phyloP scores from a whole-genome alignment of 37 sponge, comb jelly and placozoan genomes.

The Aphrocallistes beatrix region DNA sequence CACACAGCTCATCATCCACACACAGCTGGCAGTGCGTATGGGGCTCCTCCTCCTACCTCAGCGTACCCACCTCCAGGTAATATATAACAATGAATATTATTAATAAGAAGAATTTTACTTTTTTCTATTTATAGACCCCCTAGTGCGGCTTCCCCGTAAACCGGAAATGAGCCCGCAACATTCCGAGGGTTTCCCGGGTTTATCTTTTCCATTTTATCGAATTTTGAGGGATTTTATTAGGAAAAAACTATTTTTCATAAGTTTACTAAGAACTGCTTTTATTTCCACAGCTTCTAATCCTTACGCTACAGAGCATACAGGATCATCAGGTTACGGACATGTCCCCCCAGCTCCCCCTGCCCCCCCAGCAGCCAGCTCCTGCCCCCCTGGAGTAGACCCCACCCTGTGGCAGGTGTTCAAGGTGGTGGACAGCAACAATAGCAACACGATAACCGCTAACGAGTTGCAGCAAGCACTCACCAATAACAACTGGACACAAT shows the following conservation, averaged over 20 bases:
- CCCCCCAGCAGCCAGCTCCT: constrained; percentile 15
- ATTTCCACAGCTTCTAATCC: neutral
- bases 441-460: constrained; percentile 53
- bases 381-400: constrained; percentile 61
- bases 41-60: neutral
- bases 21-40: neutral
- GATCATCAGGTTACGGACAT: neutral
- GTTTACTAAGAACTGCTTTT: neutral
- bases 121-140: too few relatives aligned
- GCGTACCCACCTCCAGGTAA: neutral
- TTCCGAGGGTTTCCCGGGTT: too few relatives aligned
- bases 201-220: too few relatives aligned
- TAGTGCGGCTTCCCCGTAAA: too few relatives aligned
- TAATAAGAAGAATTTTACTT: too few relatives aligned
- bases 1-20: neutral
- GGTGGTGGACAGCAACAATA: constrained; percentile 68
- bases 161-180: too few relatives aligned
- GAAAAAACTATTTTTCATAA: too few relatives aligned
- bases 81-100: too few relatives aligned
- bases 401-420: constrained; percentile 68
- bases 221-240: too few relatives aligned
- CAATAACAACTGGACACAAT: constrained; percentile 81
- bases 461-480: constrained; percentile 72
- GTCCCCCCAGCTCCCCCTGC: neutral
- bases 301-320: neutral